Base-by-base conservation (phyloP, 2,797 vertebrate genomes). In the Melanotaenia parkinsoni region DNA sequence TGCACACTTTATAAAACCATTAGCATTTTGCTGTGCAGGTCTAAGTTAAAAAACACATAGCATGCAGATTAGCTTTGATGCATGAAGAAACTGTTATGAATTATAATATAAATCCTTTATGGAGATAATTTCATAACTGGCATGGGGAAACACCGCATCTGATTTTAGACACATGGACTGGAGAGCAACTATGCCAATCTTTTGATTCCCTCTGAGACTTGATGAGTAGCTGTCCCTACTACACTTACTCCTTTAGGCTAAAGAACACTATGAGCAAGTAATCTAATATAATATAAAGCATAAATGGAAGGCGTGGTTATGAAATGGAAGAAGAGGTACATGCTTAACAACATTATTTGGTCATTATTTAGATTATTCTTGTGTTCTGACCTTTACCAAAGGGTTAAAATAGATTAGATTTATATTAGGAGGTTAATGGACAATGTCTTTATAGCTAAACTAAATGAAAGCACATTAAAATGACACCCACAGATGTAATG, bases 391-490 rank as follows among this genome's bases (percentile, higher is more conserved):
- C 84, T 91, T 86, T 87, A 87, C 77, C 86, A 88, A 86, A 83
- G 85, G 89, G 86, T 89, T 89, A 81, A 89, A 90, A 91, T 91
- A 92, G 87, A 94, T 95, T 93, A 90, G 83, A 89, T 88, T 85
- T 86, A 86, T 91, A 92, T 93, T 93, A 94, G 85, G 85, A 58
- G 80, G 86, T 91, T 94, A 94, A 94, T 93, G 93, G 91, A 75
- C 90, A 90, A 91, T 93, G 91, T 85, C 89, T 92, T 91, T 88
- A 90, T 88, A 88, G 77, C 88, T 77, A 85, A 87, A 86, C 76
- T 84, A 83, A 92, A 94, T 93, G 90, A 92, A 90, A 93, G 86
- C 83, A 90, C 90, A 93, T 94, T 92, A 93, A 92, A 89, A 79
- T 35, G 70, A 84, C 85, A 86, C 87, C 85, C 87, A 85, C 76